Base-by-base conservation (phyloP, 2,888 invertebrate species). In the Mythimna vitellina region DNA sequence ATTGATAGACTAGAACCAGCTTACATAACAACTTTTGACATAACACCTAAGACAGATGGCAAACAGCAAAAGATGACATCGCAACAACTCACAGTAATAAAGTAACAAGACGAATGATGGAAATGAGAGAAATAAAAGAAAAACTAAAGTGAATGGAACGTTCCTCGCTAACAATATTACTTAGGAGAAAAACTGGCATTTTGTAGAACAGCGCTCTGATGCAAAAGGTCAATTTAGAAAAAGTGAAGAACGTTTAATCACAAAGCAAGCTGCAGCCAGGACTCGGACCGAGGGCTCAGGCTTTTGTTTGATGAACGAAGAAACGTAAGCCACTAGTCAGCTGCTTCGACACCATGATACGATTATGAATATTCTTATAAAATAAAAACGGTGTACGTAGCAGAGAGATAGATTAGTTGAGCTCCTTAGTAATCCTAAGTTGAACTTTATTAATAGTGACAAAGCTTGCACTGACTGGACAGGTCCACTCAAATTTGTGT, bases 181-280 rank as follows among this genome's bases (percentile, higher is more conserved):
- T 73, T 56, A 0, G 46, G 63, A 80, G 80, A 69, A 82, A 81
- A 72, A 84, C 67, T 78, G 72, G 65, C 63, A 49, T 70, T 69
- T 71, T 79, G 71, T 71, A 67, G 63, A 80, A 76, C 65, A 63
- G 38, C 63, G 65, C 67, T 61, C 66, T 58, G 35, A 68, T 69
- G 73, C 67, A 65, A 83, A 85, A 83, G 81, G 83, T 77, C 76
- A 74, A 83, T 70, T 80, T 73, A 65, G 73, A 76, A 80, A 70
- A 80, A 83, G 64, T 80, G 66, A 57, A 76, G 72, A 70, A 80
- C 70, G 53, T 71, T 83, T 80, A 72, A 83, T 83, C 80, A 83
- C 71, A 80, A 76, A 70, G 70, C 66, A 69, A 66, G 71, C 63
- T 61, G 53, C 14, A 64, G 61, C 42, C 65, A 35, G 42, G 42